Evolutionary conservation across 2,797 vertebrate species (phyloP).

Genomic region (Xiphophorus birchmanni): DNA sequence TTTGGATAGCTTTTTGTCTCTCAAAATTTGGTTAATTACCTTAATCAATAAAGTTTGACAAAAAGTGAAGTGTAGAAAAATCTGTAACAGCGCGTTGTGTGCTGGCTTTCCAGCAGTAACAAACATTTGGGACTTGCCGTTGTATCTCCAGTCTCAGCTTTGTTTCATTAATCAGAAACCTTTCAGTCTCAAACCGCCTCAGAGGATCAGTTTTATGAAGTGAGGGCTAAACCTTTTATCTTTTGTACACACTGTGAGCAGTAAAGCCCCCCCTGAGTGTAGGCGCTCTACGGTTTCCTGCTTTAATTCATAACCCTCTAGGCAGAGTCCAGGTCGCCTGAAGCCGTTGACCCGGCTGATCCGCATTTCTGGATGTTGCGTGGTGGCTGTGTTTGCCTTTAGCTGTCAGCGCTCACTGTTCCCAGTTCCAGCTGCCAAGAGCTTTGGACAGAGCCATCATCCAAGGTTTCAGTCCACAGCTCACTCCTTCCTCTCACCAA

Average conservation of each 20-base stretch:
- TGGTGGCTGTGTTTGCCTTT: conserved; percentile 15
- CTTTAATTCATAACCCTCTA: conserved; percentile 15
- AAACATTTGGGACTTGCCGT: conserved; percentile 17
- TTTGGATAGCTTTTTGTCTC: background rate
- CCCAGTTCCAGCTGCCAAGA: conserved; percentile 21
- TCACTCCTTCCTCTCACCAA: background rate
- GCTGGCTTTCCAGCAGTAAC: background rate
- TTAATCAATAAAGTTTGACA: background rate
- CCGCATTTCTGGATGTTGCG: conserved; percentile 20
- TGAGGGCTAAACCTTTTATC: conserved; percentile 24
- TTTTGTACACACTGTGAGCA: conserved; percentile 24
- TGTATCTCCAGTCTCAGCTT: conserved; percentile 1
- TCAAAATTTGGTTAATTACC: background rate
- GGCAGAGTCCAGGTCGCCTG: conserved; percentile 17
- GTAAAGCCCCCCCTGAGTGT: conserved; percentile 16
- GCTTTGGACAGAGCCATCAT: conserved; percentile 12
- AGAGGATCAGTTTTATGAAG: conserved; percentile 18
- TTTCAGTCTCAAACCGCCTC: background rate
- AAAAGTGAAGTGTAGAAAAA: background rate
- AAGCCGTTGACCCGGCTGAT: conserved; percentile 26
- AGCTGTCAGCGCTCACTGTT: conserved; percentile 31
- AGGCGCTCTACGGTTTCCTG: conserved; percentile 32
- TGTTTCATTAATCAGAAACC: conserved; percentile 23
- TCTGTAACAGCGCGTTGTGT: background rate
- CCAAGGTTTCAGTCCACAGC: conserved; percentile 9